Evolutionary conservation across 1,140 invertebrate species (phyloP).

Genomic region (Ceratina japonica): DNA sequence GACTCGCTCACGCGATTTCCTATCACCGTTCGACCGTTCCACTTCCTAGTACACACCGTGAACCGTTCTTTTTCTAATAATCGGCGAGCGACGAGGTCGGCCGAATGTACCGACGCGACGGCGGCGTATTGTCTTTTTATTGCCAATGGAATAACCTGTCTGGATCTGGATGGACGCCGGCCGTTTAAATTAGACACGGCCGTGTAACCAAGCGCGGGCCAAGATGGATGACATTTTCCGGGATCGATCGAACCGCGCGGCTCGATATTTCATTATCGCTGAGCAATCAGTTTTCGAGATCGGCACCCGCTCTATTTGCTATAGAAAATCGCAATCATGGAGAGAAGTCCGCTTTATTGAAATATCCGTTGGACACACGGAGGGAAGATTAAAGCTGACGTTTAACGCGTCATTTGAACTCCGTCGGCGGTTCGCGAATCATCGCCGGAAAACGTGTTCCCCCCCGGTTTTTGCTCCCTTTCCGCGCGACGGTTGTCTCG

Average conservation of each 20-base stretch:
- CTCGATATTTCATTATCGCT: conserved; percentile 45
- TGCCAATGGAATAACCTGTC: conserved; percentile 44
- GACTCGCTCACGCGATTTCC: conserved; percentile 17
- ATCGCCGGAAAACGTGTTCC: neutral
- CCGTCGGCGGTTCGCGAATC: neutral
- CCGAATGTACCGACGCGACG: conserved; percentile 20
- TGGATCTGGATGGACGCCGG: conserved; percentile 1
- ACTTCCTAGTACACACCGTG: neutral
- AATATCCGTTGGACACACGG: neutral
- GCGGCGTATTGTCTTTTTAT: conserved; percentile 41
- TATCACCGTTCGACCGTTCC: neutral
- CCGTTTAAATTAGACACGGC: conserved; percentile 44
- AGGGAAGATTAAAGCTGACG: conserved; percentile 6
- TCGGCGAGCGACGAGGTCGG: neutral
- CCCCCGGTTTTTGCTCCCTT: neutral
- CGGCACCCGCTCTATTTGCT: conserved; percentile 34
- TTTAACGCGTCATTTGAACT: conserved; percentile 8
- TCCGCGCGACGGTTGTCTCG: conserved; percentile 24
- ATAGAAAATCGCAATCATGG: conserved; percentile 32
- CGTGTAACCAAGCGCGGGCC: conserved; percentile 33
- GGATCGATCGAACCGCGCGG: conserved; percentile 31
- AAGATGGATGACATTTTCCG: conserved; percentile 29
- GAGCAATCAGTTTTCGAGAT: conserved; percentile 31
- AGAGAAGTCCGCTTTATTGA: neutral
- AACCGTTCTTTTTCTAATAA: conserved; percentile 23